These are phyloP conservation scores for Pardalotus punctatus DNA, from an alignment of 2,113 vertebrate genomes.

Conservation along the genomic window DNA sequence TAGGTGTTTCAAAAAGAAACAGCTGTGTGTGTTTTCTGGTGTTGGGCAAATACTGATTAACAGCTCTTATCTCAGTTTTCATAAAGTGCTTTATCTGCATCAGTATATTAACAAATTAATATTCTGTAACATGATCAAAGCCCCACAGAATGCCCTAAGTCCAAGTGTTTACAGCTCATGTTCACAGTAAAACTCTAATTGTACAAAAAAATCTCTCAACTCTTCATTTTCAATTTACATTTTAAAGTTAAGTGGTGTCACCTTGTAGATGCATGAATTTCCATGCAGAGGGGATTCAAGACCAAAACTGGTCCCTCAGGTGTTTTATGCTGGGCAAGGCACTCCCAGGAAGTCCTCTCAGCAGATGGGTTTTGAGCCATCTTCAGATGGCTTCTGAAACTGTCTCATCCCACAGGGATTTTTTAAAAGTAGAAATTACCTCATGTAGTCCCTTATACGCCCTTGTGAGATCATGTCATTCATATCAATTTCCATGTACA, in stretches of 20 bases:
- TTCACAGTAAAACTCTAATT: not conserved
- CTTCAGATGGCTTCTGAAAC: not conserved
- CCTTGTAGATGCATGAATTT: not conserved
- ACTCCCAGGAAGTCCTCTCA: not conserved
- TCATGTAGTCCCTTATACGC: not conserved
- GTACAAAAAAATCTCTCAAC: not conserved
- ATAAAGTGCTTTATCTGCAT: not conserved
- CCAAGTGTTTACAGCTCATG: not conserved
- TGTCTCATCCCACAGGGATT: not conserved
- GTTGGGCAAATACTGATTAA: not conserved
- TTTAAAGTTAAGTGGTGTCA: not conserved
- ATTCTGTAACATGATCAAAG: not conserved
- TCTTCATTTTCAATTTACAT: not conserved
- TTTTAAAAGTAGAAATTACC: not conserved
- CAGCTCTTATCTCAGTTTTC: not conserved
- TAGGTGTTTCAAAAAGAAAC: not conserved
- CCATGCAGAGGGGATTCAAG: not conserved
- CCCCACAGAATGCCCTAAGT: not conserved
- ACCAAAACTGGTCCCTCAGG: not conserved
- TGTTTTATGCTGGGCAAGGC: accelerated
- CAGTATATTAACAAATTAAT: not conserved
- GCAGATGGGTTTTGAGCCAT: not conserved
- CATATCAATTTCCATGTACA: not conserved
- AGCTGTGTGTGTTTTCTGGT: not conserved
- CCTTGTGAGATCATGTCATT: not conserved